Base-by-base conservation (phyloP, 2,113 vertebrate species). In the Prolemur simus region DNA sequence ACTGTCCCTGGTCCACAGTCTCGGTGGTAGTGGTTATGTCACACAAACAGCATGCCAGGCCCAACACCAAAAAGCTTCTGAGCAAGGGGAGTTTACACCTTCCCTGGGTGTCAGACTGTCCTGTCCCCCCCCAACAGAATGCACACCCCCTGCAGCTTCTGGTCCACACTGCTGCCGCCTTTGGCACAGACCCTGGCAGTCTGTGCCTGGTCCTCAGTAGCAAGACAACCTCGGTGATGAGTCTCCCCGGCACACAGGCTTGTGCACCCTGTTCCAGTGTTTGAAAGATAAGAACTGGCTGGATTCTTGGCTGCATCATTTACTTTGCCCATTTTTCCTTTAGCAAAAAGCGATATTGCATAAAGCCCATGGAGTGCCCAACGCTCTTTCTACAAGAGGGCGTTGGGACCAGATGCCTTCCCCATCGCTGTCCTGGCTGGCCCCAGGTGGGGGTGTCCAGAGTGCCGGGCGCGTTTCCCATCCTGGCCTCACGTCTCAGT, bases 371-470 rank as follows among this genome's bases (percentile, higher is more conserved):
- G 3, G 42, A 6, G 32, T 10, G 4, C 27, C 56, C 1, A 1
- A 1, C 20, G 47, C 23, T 2, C 47, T 47, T 47, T 42, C 25
- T 27, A 6, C 0, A 6, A 12, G 49, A 11, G 27, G 9, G 37
- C 63, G 1, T 9, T 37, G 32, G 66, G 45, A 27, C 34, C 25
- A 63, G 60, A 63, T 13, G 27, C 47, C 39, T 37, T 77, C 32
- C 45, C 71, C 1, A 0, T 29, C 11, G 8, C 47, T 15, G 21
- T 34, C 58, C 13, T 0, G 0, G 12, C 0, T 15, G 81, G n/a
- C 42, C 66, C 77, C 10, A 5, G 37, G 34, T 66, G 12, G 64
- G 27, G 4, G 0, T 74, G 66, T 69, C 25, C 74, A 37, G 20
- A n/a, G 42, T 3, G 1, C 42, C 56, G 20, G 87, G 45, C 3